Percentiles rank a stretch among this genome's conserved stretches.
phyloP scores from a whole-genome alignment of 2,113 vertebrate species.

The Columba janthina region DNA sequence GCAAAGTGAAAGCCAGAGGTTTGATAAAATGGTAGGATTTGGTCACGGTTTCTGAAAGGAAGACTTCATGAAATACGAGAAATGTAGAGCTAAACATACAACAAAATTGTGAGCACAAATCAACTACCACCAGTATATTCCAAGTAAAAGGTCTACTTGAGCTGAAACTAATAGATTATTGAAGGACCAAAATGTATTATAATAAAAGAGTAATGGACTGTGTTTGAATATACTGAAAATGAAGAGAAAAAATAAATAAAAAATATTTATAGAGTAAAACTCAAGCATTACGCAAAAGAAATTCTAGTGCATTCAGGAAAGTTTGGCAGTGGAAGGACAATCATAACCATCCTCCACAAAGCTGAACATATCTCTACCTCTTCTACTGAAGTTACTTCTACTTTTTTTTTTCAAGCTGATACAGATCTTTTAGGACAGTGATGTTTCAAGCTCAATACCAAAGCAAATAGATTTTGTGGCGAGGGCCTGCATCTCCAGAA shows the following conservation, averaged over 20 bases:
- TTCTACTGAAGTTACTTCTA: neutral
- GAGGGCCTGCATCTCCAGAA: neutral
- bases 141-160: neutral
- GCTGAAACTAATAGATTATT: neutral
- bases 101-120: neutral
- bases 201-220: neutral
- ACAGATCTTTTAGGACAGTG: neutral
- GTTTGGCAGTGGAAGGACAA: neutral
- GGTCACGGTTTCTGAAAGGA: neutral
- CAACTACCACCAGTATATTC: neutral
- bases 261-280: neutral
- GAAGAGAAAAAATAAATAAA: neutral
- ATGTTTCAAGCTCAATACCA: neutral
- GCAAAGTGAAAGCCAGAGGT: neutral
- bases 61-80: neutral
- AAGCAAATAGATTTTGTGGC: neutral
- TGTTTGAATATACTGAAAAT: neutral
- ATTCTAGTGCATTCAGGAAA: neutral
- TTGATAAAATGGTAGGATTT: neutral
- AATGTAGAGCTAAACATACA: neutral
- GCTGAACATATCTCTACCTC: neutral
- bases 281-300: neutral
- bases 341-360: neutral
- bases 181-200: neutral
- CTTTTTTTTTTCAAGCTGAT: neutral